phyloP scores from a whole-genome alignment of 2,888 invertebrate genomes.

The Sphaeridia pumilis region DNA sequence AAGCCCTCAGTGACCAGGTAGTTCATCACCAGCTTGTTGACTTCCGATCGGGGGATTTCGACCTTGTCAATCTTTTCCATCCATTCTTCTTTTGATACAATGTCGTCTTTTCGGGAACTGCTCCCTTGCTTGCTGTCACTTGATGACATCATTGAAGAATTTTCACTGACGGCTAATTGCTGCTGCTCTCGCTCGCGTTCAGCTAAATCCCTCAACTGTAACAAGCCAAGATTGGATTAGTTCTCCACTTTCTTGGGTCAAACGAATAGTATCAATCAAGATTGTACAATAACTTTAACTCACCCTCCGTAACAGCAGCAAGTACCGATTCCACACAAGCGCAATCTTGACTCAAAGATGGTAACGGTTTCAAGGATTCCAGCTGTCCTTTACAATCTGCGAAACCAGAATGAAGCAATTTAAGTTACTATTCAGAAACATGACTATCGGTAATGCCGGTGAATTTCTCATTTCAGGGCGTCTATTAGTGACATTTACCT shows the following conservation, averaged over 20 bases:
- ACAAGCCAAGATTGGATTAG: neutral
- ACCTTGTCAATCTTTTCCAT: constrained; percentile 57
- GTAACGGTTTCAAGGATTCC: too few species aligned
- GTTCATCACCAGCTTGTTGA: constrained; percentile 97
- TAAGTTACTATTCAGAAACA: too few species aligned
- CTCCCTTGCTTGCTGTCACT: constrained; percentile 12
- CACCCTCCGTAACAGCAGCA: constrained; percentile 18
- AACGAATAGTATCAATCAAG: too few species aligned
- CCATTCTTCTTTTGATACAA: constrained; percentile 56
- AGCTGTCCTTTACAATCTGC: too few species aligned
- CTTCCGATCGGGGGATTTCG: constrained; percentile 76
- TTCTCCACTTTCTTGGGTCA: neutral
- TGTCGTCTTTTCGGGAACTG: constrained; percentile 6
- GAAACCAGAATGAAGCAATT: too few species aligned
- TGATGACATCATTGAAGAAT: constrained; percentile 11
- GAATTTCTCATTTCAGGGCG: too few species aligned
- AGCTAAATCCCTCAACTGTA: constrained; percentile 9
- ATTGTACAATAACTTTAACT: neutral
- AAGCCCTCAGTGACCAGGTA: constrained; percentile 94
- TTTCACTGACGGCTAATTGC: neutral
- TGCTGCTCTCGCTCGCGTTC: constrained; percentile 10
- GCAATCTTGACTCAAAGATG: constrained; percentile 20
- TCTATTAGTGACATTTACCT: too few species aligned
- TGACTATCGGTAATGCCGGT: too few species aligned
- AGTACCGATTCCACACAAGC: constrained; percentile 14